A percentile compares a stretch with the other conserved stretches of the same genome.
phyloP scores from a whole-genome alignment of 2,888 invertebrate species.

The Ectropis crepuscularia region DNA sequence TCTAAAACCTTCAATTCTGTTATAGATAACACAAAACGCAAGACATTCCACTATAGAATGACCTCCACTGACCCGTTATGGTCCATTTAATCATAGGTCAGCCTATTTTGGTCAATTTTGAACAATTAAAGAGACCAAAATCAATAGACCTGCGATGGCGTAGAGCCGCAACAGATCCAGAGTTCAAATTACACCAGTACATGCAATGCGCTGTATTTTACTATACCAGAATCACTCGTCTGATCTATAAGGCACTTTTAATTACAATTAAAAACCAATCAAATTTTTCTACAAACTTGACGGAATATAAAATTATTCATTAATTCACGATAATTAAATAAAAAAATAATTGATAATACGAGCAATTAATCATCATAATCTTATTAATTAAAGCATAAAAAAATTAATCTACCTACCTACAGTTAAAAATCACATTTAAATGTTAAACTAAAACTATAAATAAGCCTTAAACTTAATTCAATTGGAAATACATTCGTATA shows the following conservation, averaged over 20 bases:
- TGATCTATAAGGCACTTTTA: conserved; percentile 22
- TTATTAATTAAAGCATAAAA: conserved; percentile 29
- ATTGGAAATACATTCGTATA: conserved; percentile 40
- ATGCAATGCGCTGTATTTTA: no score
- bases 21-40: no score
- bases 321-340: conserved; percentile 7
- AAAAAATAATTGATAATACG: neutral
- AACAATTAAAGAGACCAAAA: no score
- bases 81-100: no score
- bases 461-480: conserved; percentile 45
- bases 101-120: no score
- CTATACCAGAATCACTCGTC: neutral
- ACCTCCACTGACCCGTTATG: no score
- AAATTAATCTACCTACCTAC: conserved; percentile 19
- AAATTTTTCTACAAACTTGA: conserved; percentile 1
- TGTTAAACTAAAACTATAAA: conserved; percentile 48
- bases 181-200: no score
- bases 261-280: conserved; percentile 1
- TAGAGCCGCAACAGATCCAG: no score
- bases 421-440: conserved; percentile 43
- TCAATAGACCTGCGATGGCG: no score
- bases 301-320: neutral
- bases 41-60: no score
- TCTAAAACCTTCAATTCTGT: no score
- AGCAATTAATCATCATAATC: conserved; percentile 23